Conservation (phyloP, 2,888 invertebrate genomes). For the Athetis lepigone region DNA sequence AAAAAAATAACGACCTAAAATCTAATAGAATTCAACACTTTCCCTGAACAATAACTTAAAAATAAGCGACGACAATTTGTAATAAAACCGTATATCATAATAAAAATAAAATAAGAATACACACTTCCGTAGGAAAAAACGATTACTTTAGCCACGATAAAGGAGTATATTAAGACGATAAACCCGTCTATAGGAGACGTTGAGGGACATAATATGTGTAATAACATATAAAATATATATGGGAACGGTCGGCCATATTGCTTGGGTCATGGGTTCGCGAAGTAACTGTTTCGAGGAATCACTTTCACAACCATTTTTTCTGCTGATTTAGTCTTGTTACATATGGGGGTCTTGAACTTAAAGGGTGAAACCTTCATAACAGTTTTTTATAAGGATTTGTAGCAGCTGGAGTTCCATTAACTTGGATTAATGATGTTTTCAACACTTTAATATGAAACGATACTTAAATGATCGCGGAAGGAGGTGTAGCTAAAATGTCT, state of each 20-base stretch:
- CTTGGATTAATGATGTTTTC: slow-evolving; percentile 2
- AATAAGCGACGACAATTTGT: slow-evolving; percentile 50
- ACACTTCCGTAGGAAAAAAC: slow-evolving; percentile 50
- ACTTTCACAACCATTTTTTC: slow-evolving; percentile 45
- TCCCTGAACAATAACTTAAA: slow-evolving; percentile 38
- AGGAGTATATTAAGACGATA: slow-evolving; percentile 64
- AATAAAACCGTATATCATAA: slow-evolving; percentile 57
- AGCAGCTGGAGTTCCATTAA: slow-evolving; percentile 8
- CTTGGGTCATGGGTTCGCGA: slow-evolving; percentile 37
- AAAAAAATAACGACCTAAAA: slow-evolving; percentile 21
- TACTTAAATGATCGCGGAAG: background rate
- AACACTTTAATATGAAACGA: background rate
- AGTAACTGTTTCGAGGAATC: slow-evolving; percentile 52
- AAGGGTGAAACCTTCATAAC: slow-evolving; percentile 23
- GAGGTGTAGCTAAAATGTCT: background rate
- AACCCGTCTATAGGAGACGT: slow-evolving; percentile 52
- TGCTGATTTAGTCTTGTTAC: slow-evolving; percentile 44
- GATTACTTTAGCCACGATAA: slow-evolving; percentile 59
- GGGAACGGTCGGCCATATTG: slow-evolving; percentile 43
- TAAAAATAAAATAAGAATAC: slow-evolving; percentile 62
- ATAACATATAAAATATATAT: slow-evolving; percentile 62
- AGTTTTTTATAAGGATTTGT: slow-evolving; percentile 24
- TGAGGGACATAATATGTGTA: slow-evolving; percentile 56
- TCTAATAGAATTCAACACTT: slow-evolving; percentile 39
- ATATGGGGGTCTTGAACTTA: slow-evolving; percentile 46